These are phyloP conservation scores for Epizoanthus rinbou DNA, from an alignment of 92 coral and sea anemone species.

Conservation along the genomic window DNA sequence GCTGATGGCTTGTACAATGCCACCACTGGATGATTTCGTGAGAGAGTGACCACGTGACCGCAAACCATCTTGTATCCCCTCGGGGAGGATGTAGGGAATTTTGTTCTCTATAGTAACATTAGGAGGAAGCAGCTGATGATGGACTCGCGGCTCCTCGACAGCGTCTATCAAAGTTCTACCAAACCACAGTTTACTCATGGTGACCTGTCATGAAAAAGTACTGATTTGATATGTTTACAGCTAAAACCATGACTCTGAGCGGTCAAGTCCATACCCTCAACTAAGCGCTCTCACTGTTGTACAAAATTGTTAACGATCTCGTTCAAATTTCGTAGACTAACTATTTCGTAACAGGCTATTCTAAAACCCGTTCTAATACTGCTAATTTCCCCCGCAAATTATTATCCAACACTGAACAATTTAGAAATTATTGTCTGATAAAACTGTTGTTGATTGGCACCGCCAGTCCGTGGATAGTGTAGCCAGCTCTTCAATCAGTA, in stretches of 20 bases:
- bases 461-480: too few relatives aligned
- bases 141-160: slow-evolving; percentile 74
- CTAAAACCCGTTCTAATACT: too few relatives aligned
- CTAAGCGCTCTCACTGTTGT: too few relatives aligned
- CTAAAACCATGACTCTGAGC: neutral
- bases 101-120: slow-evolving; percentile 58
- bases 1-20: slow-evolving; percentile 84
- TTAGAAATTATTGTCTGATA: too few relatives aligned
- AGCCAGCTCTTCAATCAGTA: too few relatives aligned
- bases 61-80: slow-evolving; percentile 59
- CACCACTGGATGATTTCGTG: slow-evolving; percentile 34
- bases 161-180: slow-evolving; percentile 73
- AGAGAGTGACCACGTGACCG: slow-evolving; percentile 69
- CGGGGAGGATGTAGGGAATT: slow-evolving; percentile 63
- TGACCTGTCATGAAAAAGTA: slow-evolving; percentile 50
- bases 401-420: too few relatives aligned
- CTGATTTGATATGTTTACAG: neutral
- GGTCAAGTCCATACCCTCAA: too few relatives aligned
- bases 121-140: slow-evolving; percentile 76
- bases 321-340: too few relatives aligned
- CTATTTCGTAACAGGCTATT: too few relatives aligned
- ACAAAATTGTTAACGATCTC: too few relatives aligned
- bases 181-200: slow-evolving; percentile 81
- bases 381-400: too few relatives aligned
- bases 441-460: too few relatives aligned